These are phyloP conservation scores for Acholoe squamosa DNA, from an alignment of 2,888 invertebrate species.

Conservation along the genomic window DNA sequence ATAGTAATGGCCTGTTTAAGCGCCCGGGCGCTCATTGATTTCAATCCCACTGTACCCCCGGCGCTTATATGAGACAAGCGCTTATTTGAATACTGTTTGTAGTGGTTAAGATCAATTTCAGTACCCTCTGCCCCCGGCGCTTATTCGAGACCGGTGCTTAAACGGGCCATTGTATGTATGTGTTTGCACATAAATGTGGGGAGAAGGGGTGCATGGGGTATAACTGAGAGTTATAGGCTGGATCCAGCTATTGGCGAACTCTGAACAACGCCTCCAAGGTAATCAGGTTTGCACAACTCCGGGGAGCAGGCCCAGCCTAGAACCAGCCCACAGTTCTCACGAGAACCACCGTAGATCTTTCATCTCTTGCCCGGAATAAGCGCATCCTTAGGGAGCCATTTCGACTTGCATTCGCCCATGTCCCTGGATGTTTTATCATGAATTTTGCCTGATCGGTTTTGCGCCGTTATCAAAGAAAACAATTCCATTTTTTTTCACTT, in stretches of 20 bases:
- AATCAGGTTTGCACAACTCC: slow-evolving; percentile 29
- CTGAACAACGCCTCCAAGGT: slow-evolving; percentile 44
- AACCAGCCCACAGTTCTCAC: not conserved
- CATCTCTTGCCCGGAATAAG: slow-evolving; percentile 43
- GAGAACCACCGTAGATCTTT: slow-evolving; percentile 51
- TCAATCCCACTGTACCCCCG: no score
- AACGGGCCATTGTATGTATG: not conserved
- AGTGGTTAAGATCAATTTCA: no score
- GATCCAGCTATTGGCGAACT: slow-evolving; percentile 23
- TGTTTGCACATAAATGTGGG: not conserved
- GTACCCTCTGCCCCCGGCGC: no score
- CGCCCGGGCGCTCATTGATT: no score
- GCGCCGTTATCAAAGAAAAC: slow-evolving; percentile 18
- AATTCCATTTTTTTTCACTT: not conserved
- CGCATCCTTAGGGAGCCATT: not conserved
- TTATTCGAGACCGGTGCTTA: no score
- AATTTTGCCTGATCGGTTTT: not conserved
- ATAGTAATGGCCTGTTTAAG: no score
- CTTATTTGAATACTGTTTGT: no score
- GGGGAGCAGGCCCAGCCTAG: not conserved
- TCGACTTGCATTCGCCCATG: not conserved
- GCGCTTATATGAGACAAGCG: no score
- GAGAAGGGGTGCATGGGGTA: not conserved
- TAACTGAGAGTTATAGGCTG: not conserved
- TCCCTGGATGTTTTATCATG: slow-evolving; percentile 17